Conservation (phyloP, 2,113 vertebrate genomes). For the Canis aureus region DNA sequence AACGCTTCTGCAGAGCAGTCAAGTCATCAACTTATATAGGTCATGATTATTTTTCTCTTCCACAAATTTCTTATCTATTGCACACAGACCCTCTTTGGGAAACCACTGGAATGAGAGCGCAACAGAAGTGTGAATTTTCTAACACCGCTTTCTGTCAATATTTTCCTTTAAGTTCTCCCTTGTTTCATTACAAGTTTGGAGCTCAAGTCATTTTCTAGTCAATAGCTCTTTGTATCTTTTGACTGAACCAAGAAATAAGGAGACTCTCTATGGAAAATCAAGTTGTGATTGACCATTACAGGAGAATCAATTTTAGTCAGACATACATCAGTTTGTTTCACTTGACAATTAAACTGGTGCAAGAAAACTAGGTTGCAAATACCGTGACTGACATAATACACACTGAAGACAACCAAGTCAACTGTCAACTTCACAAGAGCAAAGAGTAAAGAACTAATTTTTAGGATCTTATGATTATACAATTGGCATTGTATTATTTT, state of each 20-base stretch:
- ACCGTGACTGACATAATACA: not conserved
- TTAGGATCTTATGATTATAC: slow-evolving; percentile 2
- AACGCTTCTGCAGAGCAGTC: not conserved
- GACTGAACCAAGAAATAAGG: slow-evolving; percentile 56
- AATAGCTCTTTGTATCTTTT: slow-evolving; percentile 69
- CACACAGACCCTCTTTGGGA: slow-evolving; percentile 34
- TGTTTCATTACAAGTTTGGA: slow-evolving; percentile 62
- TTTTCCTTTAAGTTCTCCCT: slow-evolving; percentile 67
- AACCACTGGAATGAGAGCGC: slow-evolving; percentile 20
- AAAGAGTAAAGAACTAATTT: slow-evolving; percentile 28
- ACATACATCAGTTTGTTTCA: slow-evolving; percentile 27
- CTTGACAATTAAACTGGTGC: slow-evolving; percentile 40
- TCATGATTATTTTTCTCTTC: slow-evolving; percentile 56
- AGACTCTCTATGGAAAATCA: slow-evolving; percentile 62
- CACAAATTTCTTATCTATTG: slow-evolving; percentile 67
- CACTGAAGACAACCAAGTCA: slow-evolving; percentile 59
- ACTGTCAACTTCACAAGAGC: slow-evolving; percentile 15
- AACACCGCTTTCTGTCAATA: slow-evolving; percentile 43
- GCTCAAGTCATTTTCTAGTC: slow-evolving; percentile 61
- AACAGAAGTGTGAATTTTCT: slow-evolving; percentile 61
- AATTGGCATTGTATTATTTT: not conserved
- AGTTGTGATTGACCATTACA: slow-evolving; percentile 28
- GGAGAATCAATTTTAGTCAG: slow-evolving; percentile 57
- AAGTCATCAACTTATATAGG: slow-evolving; percentile 28
- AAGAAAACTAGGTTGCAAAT: slow-evolving; percentile 42